phyloP scores from a whole-genome alignment of 2,113 vertebrate genomes.

The Silurus glanis region DNA sequence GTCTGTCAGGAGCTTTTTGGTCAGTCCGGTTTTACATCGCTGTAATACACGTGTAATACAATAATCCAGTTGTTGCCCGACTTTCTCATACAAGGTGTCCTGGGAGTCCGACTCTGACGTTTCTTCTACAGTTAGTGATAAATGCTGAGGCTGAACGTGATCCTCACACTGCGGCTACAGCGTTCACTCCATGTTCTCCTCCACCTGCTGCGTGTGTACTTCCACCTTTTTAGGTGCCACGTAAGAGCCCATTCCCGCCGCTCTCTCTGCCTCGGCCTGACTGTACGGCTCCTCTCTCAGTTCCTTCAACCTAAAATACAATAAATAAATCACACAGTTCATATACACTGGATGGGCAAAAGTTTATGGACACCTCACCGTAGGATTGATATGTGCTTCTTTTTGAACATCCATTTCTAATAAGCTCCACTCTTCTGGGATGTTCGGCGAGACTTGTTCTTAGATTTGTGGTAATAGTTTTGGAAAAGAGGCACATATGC shows the following conservation, averaged over 20 bases:
- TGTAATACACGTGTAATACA: background rate
- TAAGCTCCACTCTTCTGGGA: too few species aligned
- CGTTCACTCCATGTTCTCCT: constrained; percentile 76
- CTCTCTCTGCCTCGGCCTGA: constrained; percentile 91
- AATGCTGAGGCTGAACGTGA: background rate
- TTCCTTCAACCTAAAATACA: constrained; percentile 76
- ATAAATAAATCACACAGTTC: too few species aligned
- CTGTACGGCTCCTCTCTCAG: constrained; percentile 87
- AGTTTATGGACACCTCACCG: too few species aligned
- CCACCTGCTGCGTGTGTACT: constrained; percentile 80
- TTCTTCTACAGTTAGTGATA: too few species aligned
- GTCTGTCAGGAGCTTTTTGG: background rate
- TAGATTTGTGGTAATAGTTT: too few species aligned
- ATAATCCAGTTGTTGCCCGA: too few species aligned
- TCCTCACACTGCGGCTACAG: background rate
- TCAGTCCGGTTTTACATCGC: background rate
- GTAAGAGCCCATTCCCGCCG: constrained; percentile 95
- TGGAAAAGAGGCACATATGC: too few species aligned
- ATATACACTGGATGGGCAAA: too few species aligned
- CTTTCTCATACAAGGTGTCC: background rate
- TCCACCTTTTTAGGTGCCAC: constrained; percentile 77
- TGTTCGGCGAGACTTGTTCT: too few species aligned
- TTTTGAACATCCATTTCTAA: too few species aligned
- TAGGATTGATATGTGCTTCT: too few species aligned
- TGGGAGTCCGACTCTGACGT: background rate